Percentiles rank a stretch among this genome's conserved stretches.
Conservation (phyloP, 30 jellyfish, hydroid and myxozoan species). For the Aurelia aurita complex sp. Pacific region DNA sequence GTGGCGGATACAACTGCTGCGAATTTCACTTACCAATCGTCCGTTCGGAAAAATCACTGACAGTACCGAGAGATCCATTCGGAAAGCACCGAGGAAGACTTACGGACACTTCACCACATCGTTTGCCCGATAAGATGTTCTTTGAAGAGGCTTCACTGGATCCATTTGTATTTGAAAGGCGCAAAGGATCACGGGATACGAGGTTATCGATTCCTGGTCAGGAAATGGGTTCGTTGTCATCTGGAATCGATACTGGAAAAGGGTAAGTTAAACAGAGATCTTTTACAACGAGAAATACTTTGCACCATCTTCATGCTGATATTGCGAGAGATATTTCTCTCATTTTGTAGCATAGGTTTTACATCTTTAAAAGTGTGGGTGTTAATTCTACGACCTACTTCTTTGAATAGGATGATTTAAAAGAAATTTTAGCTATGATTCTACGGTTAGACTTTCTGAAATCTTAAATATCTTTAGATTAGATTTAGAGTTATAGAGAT, state of each 20-base stretch:
- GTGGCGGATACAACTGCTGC: slow-evolving; percentile 60
- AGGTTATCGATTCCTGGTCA: neutral
- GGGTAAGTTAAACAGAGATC: no score
- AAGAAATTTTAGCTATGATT: no score
- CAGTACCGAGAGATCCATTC: slow-evolving; percentile 54
- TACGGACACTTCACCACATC: slow-evolving; percentile 43
- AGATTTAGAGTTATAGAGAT: no score
- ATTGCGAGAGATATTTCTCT: no score
- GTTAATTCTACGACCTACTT: no score
- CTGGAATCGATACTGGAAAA: neutral
- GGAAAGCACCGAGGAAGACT: slow-evolving; percentile 36
- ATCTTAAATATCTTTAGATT: no score
- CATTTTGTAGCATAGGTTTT: no score
- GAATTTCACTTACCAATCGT: slow-evolving; percentile 40
- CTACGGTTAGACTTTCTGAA: no score
- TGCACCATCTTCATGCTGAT: no score
- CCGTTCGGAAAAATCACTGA: slow-evolving; percentile 33
- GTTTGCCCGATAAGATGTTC: slow-evolving; percentile 28
- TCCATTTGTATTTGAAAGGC: slow-evolving; percentile 14
- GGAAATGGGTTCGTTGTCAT: neutral
- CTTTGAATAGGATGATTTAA: no score
- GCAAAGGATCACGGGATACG: neutral
- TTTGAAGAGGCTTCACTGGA: neutral
- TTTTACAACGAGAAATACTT: no score
- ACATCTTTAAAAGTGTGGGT: no score